These are phyloP conservation scores for Tetragonisca angustula DNA, from an alignment of 2,888 invertebrate species.

Conservation along the genomic window DNA sequence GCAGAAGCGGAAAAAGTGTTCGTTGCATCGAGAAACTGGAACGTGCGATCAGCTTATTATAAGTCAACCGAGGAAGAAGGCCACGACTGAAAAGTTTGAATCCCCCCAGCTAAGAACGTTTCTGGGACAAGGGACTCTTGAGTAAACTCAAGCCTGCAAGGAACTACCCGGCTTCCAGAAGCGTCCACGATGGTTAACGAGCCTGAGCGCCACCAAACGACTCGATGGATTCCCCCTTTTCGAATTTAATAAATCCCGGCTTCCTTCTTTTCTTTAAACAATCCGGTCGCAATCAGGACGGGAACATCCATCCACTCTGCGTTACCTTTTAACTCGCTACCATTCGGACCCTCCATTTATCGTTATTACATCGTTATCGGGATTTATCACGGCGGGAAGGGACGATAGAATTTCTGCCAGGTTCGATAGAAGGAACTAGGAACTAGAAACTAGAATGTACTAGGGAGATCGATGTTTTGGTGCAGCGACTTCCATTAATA, in stretches of 20 bases:
- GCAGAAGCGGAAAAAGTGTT: slow-evolving; percentile 37
- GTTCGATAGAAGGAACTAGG: too few relatives aligned
- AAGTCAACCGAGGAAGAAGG: slow-evolving; percentile 64
- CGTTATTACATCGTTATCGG: slow-evolving; percentile 16
- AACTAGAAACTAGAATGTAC: too few relatives aligned
- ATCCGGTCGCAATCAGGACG: slow-evolving; percentile 36
- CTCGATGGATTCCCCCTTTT: slow-evolving; percentile 52
- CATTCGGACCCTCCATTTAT: background rate
- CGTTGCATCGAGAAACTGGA: slow-evolving; percentile 60
- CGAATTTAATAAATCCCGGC: slow-evolving; percentile 47
- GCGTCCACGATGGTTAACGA: slow-evolving; percentile 64
- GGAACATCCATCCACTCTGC: slow-evolving; percentile 36
- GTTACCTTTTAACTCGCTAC: slow-evolving; percentile 5
- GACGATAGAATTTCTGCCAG: too few relatives aligned
- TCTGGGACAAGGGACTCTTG: slow-evolving; percentile 72
- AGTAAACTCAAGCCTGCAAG: slow-evolving; percentile 64
- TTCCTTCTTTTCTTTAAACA: slow-evolving; percentile 29
- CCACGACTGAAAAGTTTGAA: slow-evolving; percentile 66
- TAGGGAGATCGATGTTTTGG: too few relatives aligned
- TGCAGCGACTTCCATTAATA: too few relatives aligned
- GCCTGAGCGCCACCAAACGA: slow-evolving; percentile 51
- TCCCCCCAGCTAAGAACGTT: slow-evolving; percentile 63
- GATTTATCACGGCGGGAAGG: background rate
- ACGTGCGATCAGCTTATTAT: slow-evolving; percentile 72
- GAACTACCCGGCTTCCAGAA: slow-evolving; percentile 55